These are phyloP conservation scores for Gymnogyps californianus DNA, from an alignment of 2,113 vertebrate genomes.

Conservation along the genomic window DNA sequence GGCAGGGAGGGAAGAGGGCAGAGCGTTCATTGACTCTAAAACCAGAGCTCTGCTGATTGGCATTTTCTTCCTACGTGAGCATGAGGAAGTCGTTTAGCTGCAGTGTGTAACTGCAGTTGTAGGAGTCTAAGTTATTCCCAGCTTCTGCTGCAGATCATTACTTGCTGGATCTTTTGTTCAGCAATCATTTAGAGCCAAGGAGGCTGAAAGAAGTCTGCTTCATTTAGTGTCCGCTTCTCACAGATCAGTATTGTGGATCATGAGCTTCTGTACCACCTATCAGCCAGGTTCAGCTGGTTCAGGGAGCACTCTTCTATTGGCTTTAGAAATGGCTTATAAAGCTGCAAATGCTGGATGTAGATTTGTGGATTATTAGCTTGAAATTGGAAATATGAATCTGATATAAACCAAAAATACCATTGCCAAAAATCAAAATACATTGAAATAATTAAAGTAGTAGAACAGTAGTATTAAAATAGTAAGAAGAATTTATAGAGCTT, in stretches of 20 bases:
- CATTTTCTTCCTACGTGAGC: background rate
- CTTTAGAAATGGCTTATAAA: background rate
- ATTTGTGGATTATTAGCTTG: background rate
- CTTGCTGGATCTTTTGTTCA: background rate
- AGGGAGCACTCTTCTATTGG: background rate
- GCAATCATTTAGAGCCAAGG: background rate
- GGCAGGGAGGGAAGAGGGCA: background rate
- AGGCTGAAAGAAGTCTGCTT: background rate
- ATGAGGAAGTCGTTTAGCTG: background rate
- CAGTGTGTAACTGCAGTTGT: background rate
- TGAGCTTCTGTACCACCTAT: background rate
- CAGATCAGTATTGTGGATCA: background rate
- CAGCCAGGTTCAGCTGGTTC: background rate
- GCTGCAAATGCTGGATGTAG: background rate
- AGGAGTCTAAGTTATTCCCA: background rate
- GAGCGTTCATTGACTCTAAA: background rate
- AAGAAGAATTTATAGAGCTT: background rate
- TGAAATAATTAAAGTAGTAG: background rate
- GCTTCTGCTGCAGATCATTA: background rate
- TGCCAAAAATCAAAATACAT: background rate
- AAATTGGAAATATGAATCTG: background rate
- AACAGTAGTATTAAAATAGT: background rate
- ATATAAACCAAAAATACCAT: background rate
- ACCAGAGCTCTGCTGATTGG: background rate
- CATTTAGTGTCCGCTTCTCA: background rate